These are phyloP conservation scores for Andrena camellia DNA, from an alignment of 2,888 invertebrate species.

Conservation along the genomic window DNA sequence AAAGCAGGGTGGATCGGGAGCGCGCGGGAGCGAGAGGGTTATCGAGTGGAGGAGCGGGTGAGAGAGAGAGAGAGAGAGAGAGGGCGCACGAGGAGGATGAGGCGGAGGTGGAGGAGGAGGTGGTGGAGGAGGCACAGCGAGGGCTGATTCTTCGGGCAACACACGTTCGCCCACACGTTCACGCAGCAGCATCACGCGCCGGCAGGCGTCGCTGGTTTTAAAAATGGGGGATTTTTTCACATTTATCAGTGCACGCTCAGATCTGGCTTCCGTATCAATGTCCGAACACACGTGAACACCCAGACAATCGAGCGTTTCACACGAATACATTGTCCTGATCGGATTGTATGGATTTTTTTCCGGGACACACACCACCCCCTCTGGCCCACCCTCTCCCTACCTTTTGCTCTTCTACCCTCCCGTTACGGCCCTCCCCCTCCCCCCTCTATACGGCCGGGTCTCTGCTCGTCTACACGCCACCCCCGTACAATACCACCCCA, in stretches of 20 bases:
- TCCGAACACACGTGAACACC: conserved; percentile 81
- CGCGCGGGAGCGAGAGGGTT: conserved; percentile 61
- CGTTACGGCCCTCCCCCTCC: conserved; percentile 38
- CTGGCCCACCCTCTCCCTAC: conserved; percentile 61
- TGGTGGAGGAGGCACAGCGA: conserved; percentile 61
- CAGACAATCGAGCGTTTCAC: conserved; percentile 83
- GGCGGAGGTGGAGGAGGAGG: conserved; percentile 41
- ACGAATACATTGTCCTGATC: conserved; percentile 84
- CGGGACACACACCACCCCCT: conserved; percentile 77
- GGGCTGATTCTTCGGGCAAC: conserved; percentile 74
- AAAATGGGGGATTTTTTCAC: conserved; percentile 80
- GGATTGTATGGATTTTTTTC: conserved; percentile 85
- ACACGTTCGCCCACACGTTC: conserved; percentile 70
- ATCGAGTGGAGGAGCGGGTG: conserved; percentile 33
- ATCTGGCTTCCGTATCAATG: conserved; percentile 82
- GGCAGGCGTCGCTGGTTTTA: conserved; percentile 75
- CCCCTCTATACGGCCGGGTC: conserved; percentile 49
- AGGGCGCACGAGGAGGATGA: conserved; percentile 26
- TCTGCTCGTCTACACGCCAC: conserved; percentile 59
- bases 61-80: conserved; percentile 39
- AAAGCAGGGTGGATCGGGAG: conserved; percentile 55
- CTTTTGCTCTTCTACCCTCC: conserved; percentile 54
- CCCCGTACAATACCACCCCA: conserved; percentile 74
- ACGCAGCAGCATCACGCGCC: conserved; percentile 75
- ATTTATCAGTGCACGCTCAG: conserved; percentile 82